phyloP scores from a whole-genome alignment of 2,113 vertebrate species.

The Sylvicapra grimmia region DNA sequence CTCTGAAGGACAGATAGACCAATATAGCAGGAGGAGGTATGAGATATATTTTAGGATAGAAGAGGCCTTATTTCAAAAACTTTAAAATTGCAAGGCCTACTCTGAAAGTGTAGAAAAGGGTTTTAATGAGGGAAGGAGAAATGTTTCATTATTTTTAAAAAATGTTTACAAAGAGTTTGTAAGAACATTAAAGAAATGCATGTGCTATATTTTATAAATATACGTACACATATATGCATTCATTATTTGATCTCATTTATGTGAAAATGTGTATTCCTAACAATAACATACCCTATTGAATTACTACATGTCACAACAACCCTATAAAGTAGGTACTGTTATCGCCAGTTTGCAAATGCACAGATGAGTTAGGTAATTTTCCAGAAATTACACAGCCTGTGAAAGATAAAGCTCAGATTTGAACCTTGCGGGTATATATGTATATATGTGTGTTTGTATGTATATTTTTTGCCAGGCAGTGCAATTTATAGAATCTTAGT shows the following conservation, averaged over 20 bases:
- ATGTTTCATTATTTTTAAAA: background rate
- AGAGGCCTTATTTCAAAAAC: background rate
- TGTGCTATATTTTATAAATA: background rate
- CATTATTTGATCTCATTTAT: background rate
- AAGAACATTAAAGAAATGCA: slow-evolving; percentile 4
- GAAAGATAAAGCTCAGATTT: background rate
- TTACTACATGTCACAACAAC: background rate
- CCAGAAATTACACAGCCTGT: background rate
- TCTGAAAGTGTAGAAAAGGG: background rate
- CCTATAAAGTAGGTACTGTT: background rate
- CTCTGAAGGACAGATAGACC: background rate
- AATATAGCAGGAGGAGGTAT: background rate
- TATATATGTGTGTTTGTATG: background rate
- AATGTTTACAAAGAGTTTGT: background rate
- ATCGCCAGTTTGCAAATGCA: background rate
- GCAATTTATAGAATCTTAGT: background rate
- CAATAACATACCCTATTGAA: background rate
- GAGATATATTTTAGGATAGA: background rate
- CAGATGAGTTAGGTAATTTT: background rate
- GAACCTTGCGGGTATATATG: background rate
- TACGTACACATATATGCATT: background rate
- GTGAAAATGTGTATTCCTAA: background rate
- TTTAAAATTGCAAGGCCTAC: background rate
- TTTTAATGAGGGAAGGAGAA: background rate
- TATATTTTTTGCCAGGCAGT: background rate